Base-by-base conservation (phyloP, 1,140 invertebrate species). In the Drosophila pseudoananassae region DNA sequence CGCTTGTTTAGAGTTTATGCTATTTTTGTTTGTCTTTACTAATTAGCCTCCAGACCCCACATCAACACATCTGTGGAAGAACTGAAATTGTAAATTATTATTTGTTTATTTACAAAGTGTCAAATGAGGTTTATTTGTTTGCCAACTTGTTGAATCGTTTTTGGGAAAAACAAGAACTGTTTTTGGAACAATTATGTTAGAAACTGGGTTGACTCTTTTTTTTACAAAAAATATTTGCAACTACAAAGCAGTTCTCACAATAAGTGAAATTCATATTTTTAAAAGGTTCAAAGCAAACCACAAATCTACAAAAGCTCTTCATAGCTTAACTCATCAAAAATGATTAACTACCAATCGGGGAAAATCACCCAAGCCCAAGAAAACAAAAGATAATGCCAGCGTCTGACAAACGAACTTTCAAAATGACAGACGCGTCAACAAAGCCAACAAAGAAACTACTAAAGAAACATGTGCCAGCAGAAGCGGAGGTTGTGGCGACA, bases 341-440 rank as follows among this genome's bases (percentile, higher is more conserved):
- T 61, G 63, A 78, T 63, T 50, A 71, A 59, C 46, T 47, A 59
- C 57, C 83, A 72, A 70, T 68, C 66, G 46, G 49, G 78, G 60
- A 75, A 46, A 58, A 57, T 57, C 43, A 47, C 45, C 33, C 47
- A 45, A 71, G 50, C 17, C 12, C 17, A 14, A 15, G 3, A 57
- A 31, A 54, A 55, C 45, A 61, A 66, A 36, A 38, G 50, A 72
- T 68, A 80, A 84, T 81, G 80, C 66, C 85, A 72, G 71, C 63
- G 59, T 52, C 70, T 85, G 85, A 85, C 85, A 85, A 74, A 69
- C 85, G 85, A 90, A 90, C 81, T 90, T 81, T 90, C 82, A 80
- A 87, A 57, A 87, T 90, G 87, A 83, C 82, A 83, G 80, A 56
- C 59, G 70, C 60, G 64, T 73, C 76, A 78, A 70, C 70, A 56